Conservation (phyloP, 37 sponge, comb jelly and placozoan species). For the Axinella damicornis region DNA sequence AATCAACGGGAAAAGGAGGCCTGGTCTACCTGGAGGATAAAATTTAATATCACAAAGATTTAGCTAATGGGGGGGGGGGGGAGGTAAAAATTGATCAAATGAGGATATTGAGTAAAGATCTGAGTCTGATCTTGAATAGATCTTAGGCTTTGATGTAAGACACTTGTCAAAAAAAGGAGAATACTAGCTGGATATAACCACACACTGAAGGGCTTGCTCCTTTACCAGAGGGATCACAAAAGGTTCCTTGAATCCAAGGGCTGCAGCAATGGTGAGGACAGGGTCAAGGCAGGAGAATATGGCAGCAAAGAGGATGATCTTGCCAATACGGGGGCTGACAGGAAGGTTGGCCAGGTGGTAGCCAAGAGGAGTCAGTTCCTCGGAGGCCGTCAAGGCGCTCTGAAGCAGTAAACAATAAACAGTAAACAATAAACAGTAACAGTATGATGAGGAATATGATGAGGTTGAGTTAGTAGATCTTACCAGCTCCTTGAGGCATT, state of each 20-base stretch:
- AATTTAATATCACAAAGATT: too few species aligned
- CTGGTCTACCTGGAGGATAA: too few species aligned
- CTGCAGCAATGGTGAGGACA: slow-evolving; percentile 74
- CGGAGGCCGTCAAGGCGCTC: slow-evolving; percentile 74
- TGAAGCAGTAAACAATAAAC: slow-evolving; percentile 6
- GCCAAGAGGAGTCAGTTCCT: slow-evolving; percentile 90
- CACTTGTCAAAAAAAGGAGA: too few species aligned
- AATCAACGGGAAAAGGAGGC: too few species aligned
- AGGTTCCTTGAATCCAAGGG: slow-evolving; percentile 86
- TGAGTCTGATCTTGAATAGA: too few species aligned
- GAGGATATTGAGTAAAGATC: too few species aligned
- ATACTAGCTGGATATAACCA: too few species aligned
- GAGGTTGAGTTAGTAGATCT: too few species aligned
- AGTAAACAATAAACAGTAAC: not conserved
- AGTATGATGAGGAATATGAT: not conserved
- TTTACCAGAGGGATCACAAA: slow-evolving; percentile 82
- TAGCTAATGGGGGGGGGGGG: too few species aligned
- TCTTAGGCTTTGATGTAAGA: not conserved
- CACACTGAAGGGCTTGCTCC: too few species aligned
- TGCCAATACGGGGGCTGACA: slow-evolving; percentile 85
- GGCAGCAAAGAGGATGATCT: slow-evolving; percentile 88
- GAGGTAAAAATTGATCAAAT: too few species aligned
- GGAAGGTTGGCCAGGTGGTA: slow-evolving; percentile 90
- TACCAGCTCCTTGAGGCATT: slow-evolving; percentile 63
- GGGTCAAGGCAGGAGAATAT: slow-evolving; percentile 87